Conservation (phyloP, 2,888 invertebrate species). For the Platycheirus rosarum region DNA sequence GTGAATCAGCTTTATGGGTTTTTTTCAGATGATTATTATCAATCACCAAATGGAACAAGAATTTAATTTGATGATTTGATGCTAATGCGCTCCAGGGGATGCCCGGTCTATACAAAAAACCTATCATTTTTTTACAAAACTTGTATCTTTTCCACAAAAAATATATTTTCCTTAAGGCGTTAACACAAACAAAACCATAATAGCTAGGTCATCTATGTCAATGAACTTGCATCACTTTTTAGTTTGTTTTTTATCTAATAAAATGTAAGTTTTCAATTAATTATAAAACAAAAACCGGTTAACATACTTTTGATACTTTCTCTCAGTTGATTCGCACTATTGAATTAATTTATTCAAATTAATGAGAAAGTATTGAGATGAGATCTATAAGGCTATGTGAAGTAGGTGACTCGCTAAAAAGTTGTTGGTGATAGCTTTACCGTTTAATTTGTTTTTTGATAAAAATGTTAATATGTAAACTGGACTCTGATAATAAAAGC, state of each 20-base stretch:
- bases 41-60: slow-evolving; percentile 6
- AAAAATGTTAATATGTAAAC: too few relatives aligned
- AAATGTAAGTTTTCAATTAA: slow-evolving; percentile 7
- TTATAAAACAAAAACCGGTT: slow-evolving; percentile 6
- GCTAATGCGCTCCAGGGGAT: not conserved
- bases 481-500: too few relatives aligned
- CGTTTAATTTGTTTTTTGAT: too few relatives aligned
- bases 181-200: not conserved
- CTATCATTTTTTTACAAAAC: not conserved
- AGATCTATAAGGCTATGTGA: too few relatives aligned
- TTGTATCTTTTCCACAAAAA: slow-evolving; percentile 1
- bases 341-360: slow-evolving; percentile 13
- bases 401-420: too few relatives aligned
- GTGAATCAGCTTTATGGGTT: slow-evolving; percentile 29
- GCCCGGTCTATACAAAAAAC: not conserved
- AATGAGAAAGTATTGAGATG: not conserved
- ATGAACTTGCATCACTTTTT: slow-evolving; percentile 22
- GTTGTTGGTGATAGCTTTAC: too few relatives aligned
- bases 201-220: slow-evolving; percentile 25
- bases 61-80: not conserved
- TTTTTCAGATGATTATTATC: slow-evolving; percentile 13
- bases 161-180: not conserved
- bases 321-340: not conserved
- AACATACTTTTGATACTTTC: slow-evolving; percentile 11
- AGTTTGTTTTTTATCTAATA: not conserved